These are phyloP conservation scores for Drosophila lacertosa DNA, from an alignment of 1,140 invertebrate genomes.

Conservation along the genomic window DNA sequence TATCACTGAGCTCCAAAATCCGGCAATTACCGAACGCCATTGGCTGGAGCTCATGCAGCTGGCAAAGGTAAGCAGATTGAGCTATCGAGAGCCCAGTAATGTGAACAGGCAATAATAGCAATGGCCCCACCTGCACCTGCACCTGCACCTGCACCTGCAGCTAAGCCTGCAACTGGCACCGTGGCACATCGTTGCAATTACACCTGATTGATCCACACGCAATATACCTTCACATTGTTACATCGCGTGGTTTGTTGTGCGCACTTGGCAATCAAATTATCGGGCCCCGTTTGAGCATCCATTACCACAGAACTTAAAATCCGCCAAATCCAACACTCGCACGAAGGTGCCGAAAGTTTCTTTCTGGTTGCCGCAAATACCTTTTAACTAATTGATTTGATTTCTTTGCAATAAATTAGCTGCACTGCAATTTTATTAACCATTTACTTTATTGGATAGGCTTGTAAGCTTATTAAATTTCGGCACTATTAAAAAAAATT, in stretches of 20 bases:
- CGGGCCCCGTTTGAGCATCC: constrained; percentile 16
- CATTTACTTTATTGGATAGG: no score
- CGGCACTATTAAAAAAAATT: no score
- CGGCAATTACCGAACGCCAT: constrained; percentile 93
- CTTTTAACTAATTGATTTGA: no score
- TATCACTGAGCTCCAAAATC: constrained; percentile 94
- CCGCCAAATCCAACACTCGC: neutral
- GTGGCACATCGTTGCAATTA: constrained; percentile 8
- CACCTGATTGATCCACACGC: constrained; percentile 14
- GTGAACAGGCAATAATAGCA: constrained; percentile 21
- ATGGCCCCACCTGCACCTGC: neutral
- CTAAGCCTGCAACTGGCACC: neutral
- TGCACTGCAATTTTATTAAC: no score
- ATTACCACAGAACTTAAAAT: neutral
- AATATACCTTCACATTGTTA: neutral
- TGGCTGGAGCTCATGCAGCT: constrained; percentile 94
- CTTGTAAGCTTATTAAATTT: no score
- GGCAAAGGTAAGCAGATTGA: constrained; percentile 87
- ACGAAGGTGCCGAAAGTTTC: no score
- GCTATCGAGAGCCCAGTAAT: constrained; percentile 8
- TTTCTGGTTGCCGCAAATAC: no score
- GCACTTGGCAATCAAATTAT: constrained; percentile 57
- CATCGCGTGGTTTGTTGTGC: constrained; percentile 12
- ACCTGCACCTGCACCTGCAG: neutral
- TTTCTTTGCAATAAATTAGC: no score